phyloP scores from a whole-genome alignment of 2,113 vertebrate species.

The Pao palembangensis region DNA sequence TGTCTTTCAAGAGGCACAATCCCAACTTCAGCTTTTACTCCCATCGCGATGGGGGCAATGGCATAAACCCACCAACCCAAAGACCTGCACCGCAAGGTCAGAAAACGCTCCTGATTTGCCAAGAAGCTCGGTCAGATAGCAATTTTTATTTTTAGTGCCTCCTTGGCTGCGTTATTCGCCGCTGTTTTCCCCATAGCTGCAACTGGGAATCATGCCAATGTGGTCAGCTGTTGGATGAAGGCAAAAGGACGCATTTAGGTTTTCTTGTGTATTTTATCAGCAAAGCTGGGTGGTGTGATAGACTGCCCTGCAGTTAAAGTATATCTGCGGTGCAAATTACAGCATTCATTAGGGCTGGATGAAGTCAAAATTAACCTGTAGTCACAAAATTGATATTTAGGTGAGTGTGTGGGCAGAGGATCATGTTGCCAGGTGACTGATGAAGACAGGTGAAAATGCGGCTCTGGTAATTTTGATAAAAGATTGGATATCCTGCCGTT shows the following conservation, averaged over 20 bases:
- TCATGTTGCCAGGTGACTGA: conserved; percentile 39
- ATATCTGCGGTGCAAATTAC: conserved; percentile 43
- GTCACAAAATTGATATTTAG: conserved; percentile 17
- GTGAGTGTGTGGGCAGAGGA: conserved; percentile 27
- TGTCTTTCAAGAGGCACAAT: conserved; percentile 34
- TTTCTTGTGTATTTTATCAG: conserved; percentile 20
- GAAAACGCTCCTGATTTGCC: conserved; percentile 29
- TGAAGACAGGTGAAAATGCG: conserved; percentile 19
- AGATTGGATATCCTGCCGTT: conserved; percentile 17
- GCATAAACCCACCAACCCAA: conserved; percentile 43
- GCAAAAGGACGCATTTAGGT: conserved; percentile 13
- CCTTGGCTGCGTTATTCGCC: conserved; percentile 29
- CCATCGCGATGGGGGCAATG: conserved; percentile 48
- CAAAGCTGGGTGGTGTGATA: conserved; percentile 14
- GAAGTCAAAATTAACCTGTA: conserved; percentile 31
- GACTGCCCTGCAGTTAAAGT: conserved; percentile 18
- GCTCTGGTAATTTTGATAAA: conserved; percentile 11
- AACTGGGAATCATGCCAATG: conserved; percentile 24
- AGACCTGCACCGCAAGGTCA: conserved; percentile 76
- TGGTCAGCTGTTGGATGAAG: conserved; percentile 10
- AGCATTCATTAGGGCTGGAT: conserved; percentile 38
- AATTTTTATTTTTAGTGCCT: conserved; percentile 44
- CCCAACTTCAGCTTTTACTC: conserved; percentile 29
- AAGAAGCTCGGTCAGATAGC: conserved; percentile 26
- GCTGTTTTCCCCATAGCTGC: conserved; percentile 5